Percentiles rank a stretch among this genome's conserved stretches.
These are phyloP conservation scores for Oryctes rhinoceros DNA, from an alignment of 1,140 invertebrate species.

Conservation along the genomic window DNA sequence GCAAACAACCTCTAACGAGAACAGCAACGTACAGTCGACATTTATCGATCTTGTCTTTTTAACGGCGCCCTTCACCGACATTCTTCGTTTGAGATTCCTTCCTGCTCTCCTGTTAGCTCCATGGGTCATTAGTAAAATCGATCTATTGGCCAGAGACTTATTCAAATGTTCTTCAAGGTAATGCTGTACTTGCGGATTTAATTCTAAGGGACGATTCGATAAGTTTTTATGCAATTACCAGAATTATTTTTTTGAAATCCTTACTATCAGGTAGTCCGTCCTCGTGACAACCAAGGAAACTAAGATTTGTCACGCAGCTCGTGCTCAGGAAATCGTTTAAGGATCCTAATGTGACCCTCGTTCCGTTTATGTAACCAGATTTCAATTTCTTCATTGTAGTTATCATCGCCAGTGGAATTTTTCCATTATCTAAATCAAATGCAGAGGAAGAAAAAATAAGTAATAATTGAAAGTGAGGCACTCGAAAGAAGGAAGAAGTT, in stretches of 20 bases:
- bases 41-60: slow-evolving; percentile 88
- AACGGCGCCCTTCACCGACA: slow-evolving; percentile 87
- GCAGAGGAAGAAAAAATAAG: too few species aligned
- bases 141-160: slow-evolving; percentile 78
- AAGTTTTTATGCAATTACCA: background rate
- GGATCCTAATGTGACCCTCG: slow-evolving; percentile 91
- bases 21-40: slow-evolving; percentile 74
- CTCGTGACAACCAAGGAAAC: slow-evolving; percentile 91
- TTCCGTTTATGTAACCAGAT: slow-evolving; percentile 98
- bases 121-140: slow-evolving; percentile 66
- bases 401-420: slow-evolving; percentile 91
- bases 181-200: slow-evolving; percentile 84
- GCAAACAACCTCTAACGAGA: too few species aligned
- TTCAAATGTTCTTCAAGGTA: slow-evolving; percentile 89
- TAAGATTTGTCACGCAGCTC: slow-evolving; percentile 94
- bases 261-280: slow-evolving; percentile 86
- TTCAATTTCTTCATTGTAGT: slow-evolving; percentile 98
- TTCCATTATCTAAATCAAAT: slow-evolving; percentile 80
- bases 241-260: slow-evolving; percentile 42
- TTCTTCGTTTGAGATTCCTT: slow-evolving; percentile 71
- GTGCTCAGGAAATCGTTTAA: slow-evolving; percentile 93
- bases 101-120: slow-evolving; percentile 59
- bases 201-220: slow-evolving; percentile 64
- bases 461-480: too few species aligned
- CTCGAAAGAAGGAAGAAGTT: too few species aligned